A percentile compares a stretch with the other conserved stretches of the same genome.
phyloP scores from a whole-genome alignment of 2,797 vertebrate genomes.

The Diplodus sargus region DNA sequence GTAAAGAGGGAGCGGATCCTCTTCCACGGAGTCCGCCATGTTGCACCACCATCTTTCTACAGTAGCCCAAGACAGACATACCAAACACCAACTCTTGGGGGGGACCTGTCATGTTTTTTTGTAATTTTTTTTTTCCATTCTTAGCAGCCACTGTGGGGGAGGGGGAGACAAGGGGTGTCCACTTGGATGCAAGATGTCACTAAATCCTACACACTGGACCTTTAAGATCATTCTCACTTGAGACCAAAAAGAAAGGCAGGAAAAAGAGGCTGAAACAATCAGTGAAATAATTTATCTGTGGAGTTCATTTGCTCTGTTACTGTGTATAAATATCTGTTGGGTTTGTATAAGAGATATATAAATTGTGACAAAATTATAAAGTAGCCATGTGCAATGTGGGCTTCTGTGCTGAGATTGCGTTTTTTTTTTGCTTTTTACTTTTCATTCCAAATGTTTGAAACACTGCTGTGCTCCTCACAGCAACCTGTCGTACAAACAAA shows the following conservation, averaged over 20 bases:
- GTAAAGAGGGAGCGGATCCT: no score
- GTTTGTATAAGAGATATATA: slow-evolving; percentile 45
- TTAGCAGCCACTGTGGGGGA: no score
- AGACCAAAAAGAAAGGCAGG: slow-evolving; percentile 25
- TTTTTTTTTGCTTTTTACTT: slow-evolving; percentile 26
- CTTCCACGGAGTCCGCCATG: no score
- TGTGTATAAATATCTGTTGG: slow-evolving; percentile 51
- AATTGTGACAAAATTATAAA: slow-evolving; percentile 60
- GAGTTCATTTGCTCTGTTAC: slow-evolving; percentile 39
- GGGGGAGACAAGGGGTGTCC: no score
- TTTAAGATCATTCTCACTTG: slow-evolving; percentile 14
- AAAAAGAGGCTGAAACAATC: not conserved
- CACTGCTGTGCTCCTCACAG: slow-evolving; percentile 58
- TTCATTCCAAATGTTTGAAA: slow-evolving; percentile 42
- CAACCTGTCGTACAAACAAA: slow-evolving; percentile 47
- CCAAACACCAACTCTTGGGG: no score
- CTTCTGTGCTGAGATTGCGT: slow-evolving; percentile 63
- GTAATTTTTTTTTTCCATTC: no score
- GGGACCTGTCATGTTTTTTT: no score
- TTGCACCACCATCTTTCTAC: no score
- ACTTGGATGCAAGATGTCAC: no score
- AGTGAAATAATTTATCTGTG: slow-evolving; percentile 36
- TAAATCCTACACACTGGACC: no score
- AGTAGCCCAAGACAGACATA: no score
- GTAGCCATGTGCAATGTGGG: slow-evolving; percentile 61